Conservation (phyloP, 53 echinoderm and acorn worm genomes). For the Antedon mediterranea region DNA sequence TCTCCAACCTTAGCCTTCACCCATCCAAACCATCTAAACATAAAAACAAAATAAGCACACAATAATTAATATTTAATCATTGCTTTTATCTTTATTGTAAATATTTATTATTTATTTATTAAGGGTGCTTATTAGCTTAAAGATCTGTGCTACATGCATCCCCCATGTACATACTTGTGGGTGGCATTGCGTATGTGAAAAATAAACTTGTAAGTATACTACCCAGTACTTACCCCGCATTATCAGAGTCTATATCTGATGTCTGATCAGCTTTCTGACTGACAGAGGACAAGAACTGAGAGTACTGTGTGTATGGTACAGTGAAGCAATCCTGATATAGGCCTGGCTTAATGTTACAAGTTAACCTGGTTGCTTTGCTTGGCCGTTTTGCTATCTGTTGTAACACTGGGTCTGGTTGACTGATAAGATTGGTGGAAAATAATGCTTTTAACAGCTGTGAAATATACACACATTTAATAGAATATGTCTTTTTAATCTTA, state of each 20-base stretch:
- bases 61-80: no score
- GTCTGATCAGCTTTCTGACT: constrained; percentile 48
- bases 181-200: neutral
- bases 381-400: constrained; percentile 40
- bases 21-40: constrained; percentile 66
- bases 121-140: no score
- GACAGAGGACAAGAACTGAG: constrained; percentile 60
- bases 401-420: constrained; percentile 52
- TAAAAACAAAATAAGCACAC: neutral
- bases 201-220: neutral
- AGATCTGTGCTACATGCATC: no score
- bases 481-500: no score
- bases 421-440: constrained; percentile 89
- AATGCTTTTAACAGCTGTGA: constrained; percentile 60
- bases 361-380: constrained; percentile 77
- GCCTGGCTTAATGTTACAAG: constrained; percentile 83
- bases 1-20: constrained; percentile 57
- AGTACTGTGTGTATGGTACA: constrained; percentile 89
- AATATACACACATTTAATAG: no score
- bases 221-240: constrained; percentile 34
- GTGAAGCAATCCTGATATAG: constrained; percentile 90
- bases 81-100: no score
- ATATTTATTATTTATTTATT: no score
- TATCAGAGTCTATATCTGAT: constrained; percentile 36
- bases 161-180: no score